A percentile compares a stretch with the other conserved stretches of the same genome.
Evolutionary conservation across 53 echinoderm and acorn worm species (phyloP).

Genomic region (Glandiceps talaboti): DNA sequence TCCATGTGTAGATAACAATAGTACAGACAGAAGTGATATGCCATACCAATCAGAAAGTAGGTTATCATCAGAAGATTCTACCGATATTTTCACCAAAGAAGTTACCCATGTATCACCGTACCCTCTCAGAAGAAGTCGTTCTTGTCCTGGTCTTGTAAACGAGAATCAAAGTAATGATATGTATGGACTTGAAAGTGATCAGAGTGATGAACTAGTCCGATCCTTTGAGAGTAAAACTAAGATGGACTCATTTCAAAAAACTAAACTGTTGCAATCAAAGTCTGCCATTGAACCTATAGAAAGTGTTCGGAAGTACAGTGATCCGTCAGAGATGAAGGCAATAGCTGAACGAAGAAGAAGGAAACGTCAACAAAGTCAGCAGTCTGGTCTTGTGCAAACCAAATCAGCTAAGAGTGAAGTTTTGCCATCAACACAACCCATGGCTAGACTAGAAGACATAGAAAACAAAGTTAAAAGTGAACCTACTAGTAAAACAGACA

Average conservation of each 20-base stretch:
- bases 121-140: conserved; percentile 16
- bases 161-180: not conserved
- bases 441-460: not conserved
- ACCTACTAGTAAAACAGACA: not conserved
- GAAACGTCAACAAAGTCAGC: not conserved
- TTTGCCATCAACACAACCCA: not conserved
- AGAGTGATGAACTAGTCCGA: not conserved
- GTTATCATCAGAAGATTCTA: no score
- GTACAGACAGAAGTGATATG: no score
- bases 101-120: no score
- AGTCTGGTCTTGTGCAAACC: not conserved
- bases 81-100: no score
- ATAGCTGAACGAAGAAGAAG: not conserved
- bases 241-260: not conserved
- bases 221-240: not conserved
- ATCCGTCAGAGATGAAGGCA: not conserved
- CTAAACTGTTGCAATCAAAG: not conserved
- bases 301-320: conserved; percentile 1
- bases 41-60: no score
- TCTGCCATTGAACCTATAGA: conserved; percentile 19
- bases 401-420: not conserved
- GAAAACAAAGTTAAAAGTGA: not conserved
- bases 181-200: not conserved
- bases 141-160: conserved; percentile 27
- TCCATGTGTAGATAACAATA: no score